Conservation (phyloP, 1,140 invertebrate genomes). For the Geopemphigus sp. region DNA sequence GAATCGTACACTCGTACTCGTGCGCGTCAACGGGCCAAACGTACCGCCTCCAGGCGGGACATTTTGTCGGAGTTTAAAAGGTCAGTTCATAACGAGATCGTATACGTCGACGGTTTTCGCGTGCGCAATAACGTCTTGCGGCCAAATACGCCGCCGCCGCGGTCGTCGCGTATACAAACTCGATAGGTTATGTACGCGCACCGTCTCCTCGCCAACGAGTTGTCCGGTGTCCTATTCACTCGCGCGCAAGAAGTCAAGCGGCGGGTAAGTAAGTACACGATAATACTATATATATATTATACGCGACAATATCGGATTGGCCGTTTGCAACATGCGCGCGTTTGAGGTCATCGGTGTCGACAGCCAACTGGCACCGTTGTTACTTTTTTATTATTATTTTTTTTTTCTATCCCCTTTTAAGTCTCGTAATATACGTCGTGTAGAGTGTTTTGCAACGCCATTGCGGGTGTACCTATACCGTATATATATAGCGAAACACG, state of each 20-base stretch:
- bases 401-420: constrained; percentile 33
- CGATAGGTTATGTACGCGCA: too few species aligned
- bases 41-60: too few species aligned
- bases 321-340: neutral
- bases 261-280: neutral
- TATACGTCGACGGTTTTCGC: too few species aligned
- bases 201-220: neutral
- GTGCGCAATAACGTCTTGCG: too few species aligned
- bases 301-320: neutral
- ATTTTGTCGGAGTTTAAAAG: too few species aligned
- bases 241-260: neutral
- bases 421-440: neutral
- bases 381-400: constrained; percentile 31
- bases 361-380: constrained; percentile 43
- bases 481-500: neutral
- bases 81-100: too few species aligned
- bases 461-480: neutral
- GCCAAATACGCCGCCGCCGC: too few species aligned
- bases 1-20: too few species aligned
- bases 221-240: too few species aligned
- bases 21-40: too few species aligned
- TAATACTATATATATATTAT: neutral
- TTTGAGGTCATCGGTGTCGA: constrained; percentile 45
- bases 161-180: neutral
- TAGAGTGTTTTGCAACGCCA: constrained; percentile 28